phyloP scores from a whole-genome alignment of 1,140 invertebrate genomes.

The Cotesia glomerata region DNA sequence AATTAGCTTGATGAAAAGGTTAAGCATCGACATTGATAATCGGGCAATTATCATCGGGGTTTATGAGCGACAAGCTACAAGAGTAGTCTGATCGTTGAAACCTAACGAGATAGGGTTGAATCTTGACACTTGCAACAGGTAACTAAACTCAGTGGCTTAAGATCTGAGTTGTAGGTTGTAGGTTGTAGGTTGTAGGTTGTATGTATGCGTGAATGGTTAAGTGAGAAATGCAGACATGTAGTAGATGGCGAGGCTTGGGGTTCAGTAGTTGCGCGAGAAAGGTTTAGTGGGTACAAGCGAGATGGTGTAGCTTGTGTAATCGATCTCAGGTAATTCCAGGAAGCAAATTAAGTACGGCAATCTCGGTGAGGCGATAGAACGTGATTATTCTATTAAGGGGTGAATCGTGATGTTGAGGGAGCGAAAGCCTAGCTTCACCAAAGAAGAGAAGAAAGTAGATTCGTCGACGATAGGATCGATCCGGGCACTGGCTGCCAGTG shows the following conservation, averaged over 20 bases:
- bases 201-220: background rate
- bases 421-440: background rate
- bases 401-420: slow-evolving; percentile 13
- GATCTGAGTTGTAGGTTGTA: background rate
- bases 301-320: slow-evolving; percentile 20
- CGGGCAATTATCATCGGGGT: no score
- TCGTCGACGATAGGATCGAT: background rate
- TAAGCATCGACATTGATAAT: background rate
- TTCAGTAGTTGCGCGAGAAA: background rate
- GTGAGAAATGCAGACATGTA: background rate
- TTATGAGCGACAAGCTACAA: no score
- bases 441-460: background rate
- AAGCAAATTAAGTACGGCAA: slow-evolving; percentile 28
- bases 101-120: background rate
- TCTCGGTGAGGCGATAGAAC: slow-evolving; percentile 26
- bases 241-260: background rate
- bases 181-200: background rate
- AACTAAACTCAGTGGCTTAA: background rate
- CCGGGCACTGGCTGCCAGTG: background rate
- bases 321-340: slow-evolving; percentile 24
- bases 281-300: background rate
- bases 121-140: slow-evolving; percentile 2
- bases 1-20: background rate
- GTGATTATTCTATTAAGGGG: slow-evolving; percentile 29
- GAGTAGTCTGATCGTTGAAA: no score